phyloP scores from a whole-genome alignment of 2,888 invertebrate species.

The Brachyopa scutellaris region DNA sequence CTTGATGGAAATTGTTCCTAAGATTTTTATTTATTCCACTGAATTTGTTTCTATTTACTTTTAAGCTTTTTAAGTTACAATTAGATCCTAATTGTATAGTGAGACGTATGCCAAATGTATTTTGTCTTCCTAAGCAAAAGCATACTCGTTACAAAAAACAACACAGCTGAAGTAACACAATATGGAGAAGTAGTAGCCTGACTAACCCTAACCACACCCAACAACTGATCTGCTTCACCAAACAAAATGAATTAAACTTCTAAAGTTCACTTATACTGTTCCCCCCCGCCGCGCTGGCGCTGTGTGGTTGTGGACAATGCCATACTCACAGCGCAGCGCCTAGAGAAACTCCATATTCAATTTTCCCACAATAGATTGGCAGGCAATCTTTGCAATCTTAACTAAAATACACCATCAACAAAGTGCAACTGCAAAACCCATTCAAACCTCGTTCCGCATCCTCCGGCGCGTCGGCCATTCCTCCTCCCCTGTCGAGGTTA shows the following conservation, averaged over 20 bases:
- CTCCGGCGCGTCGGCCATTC: not conserved
- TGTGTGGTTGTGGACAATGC: conserved; percentile 33
- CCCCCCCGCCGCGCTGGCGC: no score
- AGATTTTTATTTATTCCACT: no score
- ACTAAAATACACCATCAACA: conserved; percentile 47
- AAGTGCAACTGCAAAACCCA: conserved; percentile 55
- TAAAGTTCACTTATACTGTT: conserved; percentile 39
- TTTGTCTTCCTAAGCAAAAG: no score
- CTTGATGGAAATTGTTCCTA: no score
- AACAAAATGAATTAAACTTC: conserved; percentile 42
- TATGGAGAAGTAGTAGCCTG: no score
- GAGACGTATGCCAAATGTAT: no score
- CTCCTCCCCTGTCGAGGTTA: conserved; percentile 68
- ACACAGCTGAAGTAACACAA: no score
- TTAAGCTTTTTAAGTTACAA: no score
- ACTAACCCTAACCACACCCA: no score
- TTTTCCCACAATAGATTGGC: conserved; percentile 61
- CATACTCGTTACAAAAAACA: no score
- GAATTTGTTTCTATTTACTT: no score
- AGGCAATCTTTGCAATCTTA: conserved; percentile 63
- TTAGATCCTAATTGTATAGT: no score
- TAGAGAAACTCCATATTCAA: conserved; percentile 42
- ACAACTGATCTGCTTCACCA: not conserved
- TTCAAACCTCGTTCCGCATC: conserved; percentile 6
- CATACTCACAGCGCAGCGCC: conserved; percentile 14